These are phyloP conservation scores for Lateolabrax maculatus DNA, from an alignment of 2,797 vertebrate species.

Conservation along the genomic window DNA sequence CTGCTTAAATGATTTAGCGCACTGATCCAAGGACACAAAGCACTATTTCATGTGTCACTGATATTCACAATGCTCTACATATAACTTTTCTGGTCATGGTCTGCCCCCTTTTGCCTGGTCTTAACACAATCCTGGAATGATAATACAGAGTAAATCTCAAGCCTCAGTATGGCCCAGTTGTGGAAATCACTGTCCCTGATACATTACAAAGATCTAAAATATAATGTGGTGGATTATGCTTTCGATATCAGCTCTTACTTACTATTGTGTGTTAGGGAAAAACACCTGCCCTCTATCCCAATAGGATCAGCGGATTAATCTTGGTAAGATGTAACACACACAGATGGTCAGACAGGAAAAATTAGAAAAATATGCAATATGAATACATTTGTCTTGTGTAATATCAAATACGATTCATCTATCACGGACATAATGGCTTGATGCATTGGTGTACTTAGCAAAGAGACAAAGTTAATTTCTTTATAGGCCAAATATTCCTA, in stretches of 20 bases:
- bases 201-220: slow-evolving; percentile 88
- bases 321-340: slow-evolving; percentile 91
- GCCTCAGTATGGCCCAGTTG: slow-evolving; percentile 66
- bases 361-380: slow-evolving; percentile 95
- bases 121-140: slow-evolving; percentile 22
- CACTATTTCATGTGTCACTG: slow-evolving; percentile 87
- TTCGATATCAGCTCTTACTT: slow-evolving; percentile 89
- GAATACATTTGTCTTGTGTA: slow-evolving; percentile 92
- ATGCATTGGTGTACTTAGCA: slow-evolving; percentile 90
- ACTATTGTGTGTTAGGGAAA: slow-evolving; percentile 81
- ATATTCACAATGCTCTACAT: slow-evolving; percentile 79
- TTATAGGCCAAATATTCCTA: slow-evolving; percentile 87
- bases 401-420: slow-evolving; percentile 92
- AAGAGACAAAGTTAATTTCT: slow-evolving; percentile 91
- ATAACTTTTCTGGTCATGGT: slow-evolving; percentile 67
- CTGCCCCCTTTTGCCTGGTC: slow-evolving; percentile 69
- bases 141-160: slow-evolving; percentile 54
- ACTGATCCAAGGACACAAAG: slow-evolving; percentile 84
- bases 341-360: slow-evolving; percentile 95
- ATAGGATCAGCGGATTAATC: slow-evolving; percentile 94
- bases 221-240: slow-evolving; percentile 89
- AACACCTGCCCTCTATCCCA: slow-evolving; percentile 91
- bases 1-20: slow-evolving; percentile 86
- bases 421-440: slow-evolving; percentile 89
- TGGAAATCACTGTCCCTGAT: slow-evolving; percentile 83